Conservation (phyloP, 2,888 invertebrate species). For the Ariolimax columbianus region DNA sequence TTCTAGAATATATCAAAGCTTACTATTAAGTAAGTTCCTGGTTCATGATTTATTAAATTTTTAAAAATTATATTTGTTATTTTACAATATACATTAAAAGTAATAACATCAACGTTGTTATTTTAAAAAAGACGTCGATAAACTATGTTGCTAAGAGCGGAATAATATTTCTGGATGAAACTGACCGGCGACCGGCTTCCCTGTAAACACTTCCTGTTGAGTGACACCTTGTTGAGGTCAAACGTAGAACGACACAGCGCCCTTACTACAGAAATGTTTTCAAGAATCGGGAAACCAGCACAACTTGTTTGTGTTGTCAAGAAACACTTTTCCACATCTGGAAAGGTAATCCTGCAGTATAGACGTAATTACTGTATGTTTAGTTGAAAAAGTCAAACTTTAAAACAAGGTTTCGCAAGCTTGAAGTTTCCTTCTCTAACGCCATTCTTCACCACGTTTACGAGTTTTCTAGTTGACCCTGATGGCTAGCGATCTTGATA, state of each 20-base stretch:
- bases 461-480: no score
- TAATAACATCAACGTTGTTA: no score
- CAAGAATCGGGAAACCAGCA: slow-evolving; percentile 62
- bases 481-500: no score
- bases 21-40: no score
- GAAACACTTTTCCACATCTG: slow-evolving; percentile 61
- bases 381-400: no score
- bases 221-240: slow-evolving; percentile 2
- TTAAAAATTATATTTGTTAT: background rate
- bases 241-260: background rate
- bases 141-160: slow-evolving; percentile 52
- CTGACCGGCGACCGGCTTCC: slow-evolving; percentile 53
- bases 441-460: no score
- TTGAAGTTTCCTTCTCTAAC: no score
- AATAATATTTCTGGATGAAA: slow-evolving; percentile 54
- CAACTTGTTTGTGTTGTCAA: slow-evolving; percentile 53
- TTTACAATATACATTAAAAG: background rate
- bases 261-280: slow-evolving; percentile 61
- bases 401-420: no score
- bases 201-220: slow-evolving; percentile 20
- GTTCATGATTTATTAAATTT: no score
- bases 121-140: background rate
- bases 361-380: background rate
- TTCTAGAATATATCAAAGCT: background rate
- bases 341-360: slow-evolving; percentile 49